Percentiles rank a stretch among this genome's conserved stretches.
These are phyloP conservation scores for Asarcornis scutulata DNA, from an alignment of 2,113 vertebrate species.

Conservation along the genomic window DNA sequence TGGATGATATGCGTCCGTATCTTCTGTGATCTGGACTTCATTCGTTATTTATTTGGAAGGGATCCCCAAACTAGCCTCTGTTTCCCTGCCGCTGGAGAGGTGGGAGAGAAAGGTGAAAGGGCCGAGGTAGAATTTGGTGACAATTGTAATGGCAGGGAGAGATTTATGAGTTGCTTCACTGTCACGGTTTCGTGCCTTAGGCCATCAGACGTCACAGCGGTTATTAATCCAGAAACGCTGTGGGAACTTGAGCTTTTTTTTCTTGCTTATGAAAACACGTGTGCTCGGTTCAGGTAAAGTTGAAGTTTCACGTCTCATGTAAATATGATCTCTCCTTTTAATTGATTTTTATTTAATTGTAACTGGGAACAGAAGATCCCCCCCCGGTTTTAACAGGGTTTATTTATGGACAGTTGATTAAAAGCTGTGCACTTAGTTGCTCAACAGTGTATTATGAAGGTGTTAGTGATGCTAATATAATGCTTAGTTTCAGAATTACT, in stretches of 20 bases:
- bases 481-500: neutral
- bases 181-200: constrained; percentile 6
- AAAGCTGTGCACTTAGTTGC: constrained; percentile 48
- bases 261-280: neutral
- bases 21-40: neutral
- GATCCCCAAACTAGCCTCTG: neutral
- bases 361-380: neutral
- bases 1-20: neutral
- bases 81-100: neutral
- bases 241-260: neutral
- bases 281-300: neutral
- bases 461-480: constrained; percentile 65
- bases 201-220: neutral
- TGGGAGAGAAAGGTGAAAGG: neutral
- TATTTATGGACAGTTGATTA: constrained; percentile 29
- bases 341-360: neutral
- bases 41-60: neutral
- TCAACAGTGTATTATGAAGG: constrained; percentile 59
- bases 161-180: constrained; percentile 19
- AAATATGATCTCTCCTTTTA: neutral
- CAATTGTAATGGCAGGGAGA: neutral
- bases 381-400: neutral
- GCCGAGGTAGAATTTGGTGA: constrained; percentile 7
- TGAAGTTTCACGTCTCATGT: neutral
- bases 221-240: constrained; percentile 19